Conservation (phyloP, 2,888 invertebrate genomes). For the Andrena flavipes region DNA sequence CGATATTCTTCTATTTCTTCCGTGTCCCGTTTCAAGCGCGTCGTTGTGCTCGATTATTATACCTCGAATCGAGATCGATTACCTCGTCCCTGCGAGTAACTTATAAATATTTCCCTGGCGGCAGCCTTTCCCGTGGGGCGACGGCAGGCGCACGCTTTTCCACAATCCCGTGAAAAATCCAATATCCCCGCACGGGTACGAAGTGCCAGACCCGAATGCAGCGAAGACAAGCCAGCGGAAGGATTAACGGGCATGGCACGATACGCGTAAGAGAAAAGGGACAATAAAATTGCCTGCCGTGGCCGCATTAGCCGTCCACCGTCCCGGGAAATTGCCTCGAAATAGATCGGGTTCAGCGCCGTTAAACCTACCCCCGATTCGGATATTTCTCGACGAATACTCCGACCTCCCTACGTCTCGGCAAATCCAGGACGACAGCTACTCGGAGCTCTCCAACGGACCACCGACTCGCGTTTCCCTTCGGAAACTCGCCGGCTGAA, state of each 20-base stretch:
- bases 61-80: neutral
- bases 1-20: neutral
- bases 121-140: slow-evolving; percentile 80
- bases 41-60: slow-evolving; percentile 12
- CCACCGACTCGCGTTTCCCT: slow-evolving; percentile 8
- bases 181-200: slow-evolving; percentile 77
- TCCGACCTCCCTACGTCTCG: neutral
- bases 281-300: neutral
- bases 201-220: slow-evolving; percentile 72
- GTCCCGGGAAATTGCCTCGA: slow-evolving; percentile 18
- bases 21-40: neutral
- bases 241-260: neutral
- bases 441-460: neutral
- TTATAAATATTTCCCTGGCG: slow-evolving; percentile 52
- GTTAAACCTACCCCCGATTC: neutral
- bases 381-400: neutral
- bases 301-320: neutral
- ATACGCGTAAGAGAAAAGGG: neutral
- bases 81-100: slow-evolving; percentile 8
- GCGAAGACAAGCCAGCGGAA: neutral
- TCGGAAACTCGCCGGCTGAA: slow-evolving; percentile 9
- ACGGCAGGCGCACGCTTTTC: slow-evolving; percentile 77
- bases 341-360: neutral
- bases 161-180: slow-evolving; percentile 78
- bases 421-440: neutral